Conservation (phyloP, 2,797 vertebrate genomes). For the Emydoidea blandingii region DNA sequence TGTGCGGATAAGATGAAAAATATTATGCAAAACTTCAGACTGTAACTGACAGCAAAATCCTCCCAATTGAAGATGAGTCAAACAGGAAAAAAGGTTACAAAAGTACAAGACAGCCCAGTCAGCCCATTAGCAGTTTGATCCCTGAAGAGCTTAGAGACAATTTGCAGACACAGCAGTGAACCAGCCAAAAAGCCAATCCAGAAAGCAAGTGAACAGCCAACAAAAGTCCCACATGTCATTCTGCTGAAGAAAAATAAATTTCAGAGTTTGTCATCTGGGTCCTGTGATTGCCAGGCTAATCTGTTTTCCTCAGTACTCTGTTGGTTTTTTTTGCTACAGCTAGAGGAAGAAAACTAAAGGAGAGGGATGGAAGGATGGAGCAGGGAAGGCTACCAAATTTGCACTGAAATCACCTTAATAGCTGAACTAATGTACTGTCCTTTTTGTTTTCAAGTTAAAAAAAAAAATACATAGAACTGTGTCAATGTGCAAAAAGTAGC, state of each 20-base stretch:
- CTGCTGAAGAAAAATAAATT: background rate
- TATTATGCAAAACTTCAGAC: background rate
- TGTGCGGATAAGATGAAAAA: background rate
- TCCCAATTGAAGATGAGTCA: background rate
- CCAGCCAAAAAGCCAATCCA: background rate
- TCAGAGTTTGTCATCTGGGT: background rate
- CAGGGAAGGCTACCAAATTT: background rate
- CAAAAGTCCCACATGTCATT: background rate
- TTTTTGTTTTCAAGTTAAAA: background rate
- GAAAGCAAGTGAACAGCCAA: background rate
- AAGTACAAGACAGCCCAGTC: background rate
- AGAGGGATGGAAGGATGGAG: background rate
- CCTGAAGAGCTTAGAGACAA: background rate
- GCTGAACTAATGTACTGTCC: background rate
- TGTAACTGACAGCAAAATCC: background rate
- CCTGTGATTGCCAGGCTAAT: background rate
- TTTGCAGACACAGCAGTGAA: fast-evolving
- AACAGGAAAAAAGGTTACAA: background rate
- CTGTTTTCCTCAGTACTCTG: background rate
- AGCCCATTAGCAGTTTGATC: background rate
- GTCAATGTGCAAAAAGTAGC: background rate
- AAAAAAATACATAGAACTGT: fast-evolving
- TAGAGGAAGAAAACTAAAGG: background rate
- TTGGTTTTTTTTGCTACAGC: background rate
- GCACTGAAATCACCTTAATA: background rate